Conservation (phyloP, 1,140 invertebrate genomes). For the Sipha flava region DNA sequence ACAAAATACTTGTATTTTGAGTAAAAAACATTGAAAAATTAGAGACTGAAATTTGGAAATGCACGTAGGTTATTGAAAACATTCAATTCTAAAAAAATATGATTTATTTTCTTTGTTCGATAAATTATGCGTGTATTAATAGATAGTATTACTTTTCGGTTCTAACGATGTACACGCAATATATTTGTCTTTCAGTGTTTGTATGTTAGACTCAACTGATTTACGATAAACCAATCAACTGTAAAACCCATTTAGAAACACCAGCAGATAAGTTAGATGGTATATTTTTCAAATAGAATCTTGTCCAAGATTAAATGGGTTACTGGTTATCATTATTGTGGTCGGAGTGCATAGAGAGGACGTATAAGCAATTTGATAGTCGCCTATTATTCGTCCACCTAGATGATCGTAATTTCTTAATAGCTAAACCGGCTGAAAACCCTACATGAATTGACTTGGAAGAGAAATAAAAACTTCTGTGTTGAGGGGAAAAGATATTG, state of each 20-base stretch:
- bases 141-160: not conserved
- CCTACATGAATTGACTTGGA: not conserved
- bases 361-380: not conserved
- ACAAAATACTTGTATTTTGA: too few species aligned
- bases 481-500: not conserved
- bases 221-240: not conserved
- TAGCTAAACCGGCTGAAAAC: not conserved
- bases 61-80: too few species aligned
- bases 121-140: not conserved
- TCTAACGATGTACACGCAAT: not conserved
- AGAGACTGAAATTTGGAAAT: too few species aligned
- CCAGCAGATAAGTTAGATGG: not conserved
- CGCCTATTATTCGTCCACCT: not conserved
- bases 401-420: slow-evolving; percentile 7
- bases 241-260: not conserved
- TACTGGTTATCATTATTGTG: not conserved
- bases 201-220: not conserved
- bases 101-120: not conserved
- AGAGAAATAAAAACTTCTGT: not conserved
- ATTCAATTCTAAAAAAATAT: too few species aligned
- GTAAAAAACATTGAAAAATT: too few species aligned
- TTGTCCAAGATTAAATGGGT: not conserved
- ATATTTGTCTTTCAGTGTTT: not conserved
- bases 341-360: not conserved
- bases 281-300: not conserved